Evolutionary conservation across 37 sponge, comb jelly and placozoan genomes (phyloP).

Genomic region (Dysidea cf. avara): DNA sequence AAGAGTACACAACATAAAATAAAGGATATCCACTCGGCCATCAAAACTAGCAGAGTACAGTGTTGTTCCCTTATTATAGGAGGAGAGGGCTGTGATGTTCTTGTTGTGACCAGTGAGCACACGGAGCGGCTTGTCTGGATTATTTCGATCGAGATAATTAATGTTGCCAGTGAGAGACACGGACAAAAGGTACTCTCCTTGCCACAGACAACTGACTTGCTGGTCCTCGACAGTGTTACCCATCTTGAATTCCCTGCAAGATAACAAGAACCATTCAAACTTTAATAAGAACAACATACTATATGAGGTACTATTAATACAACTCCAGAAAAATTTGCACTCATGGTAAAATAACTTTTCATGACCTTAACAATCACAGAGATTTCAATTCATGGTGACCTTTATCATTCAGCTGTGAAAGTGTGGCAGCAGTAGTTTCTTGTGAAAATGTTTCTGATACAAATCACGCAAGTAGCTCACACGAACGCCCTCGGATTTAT

Average conservation of each 20-base stretch:
- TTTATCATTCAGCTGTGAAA: no score
- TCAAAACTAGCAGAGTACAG: constrained; percentile 78
- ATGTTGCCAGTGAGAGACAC: constrained; percentile 91
- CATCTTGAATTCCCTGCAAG: constrained; percentile 83
- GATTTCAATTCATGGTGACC: no score
- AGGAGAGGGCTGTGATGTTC: constrained; percentile 65
- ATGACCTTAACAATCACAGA: no score
- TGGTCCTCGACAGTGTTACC: constrained; percentile 81
- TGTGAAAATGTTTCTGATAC: no score
- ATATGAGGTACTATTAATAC: no score
- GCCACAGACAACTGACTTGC: constrained; percentile 96
- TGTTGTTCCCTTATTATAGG: constrained; percentile 38
- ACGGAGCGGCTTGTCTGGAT: constrained; percentile 78
- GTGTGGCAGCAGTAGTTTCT: no score
- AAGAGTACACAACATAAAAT: background rate
- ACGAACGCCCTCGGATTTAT: no score
- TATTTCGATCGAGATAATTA: constrained; percentile 91
- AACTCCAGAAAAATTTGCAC: no score
- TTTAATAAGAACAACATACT: no score
- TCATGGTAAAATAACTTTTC: no score
- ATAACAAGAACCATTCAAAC: background rate
- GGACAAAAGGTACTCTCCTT: constrained; percentile 80
- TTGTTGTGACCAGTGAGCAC: constrained; percentile 90
- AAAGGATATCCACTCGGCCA: constrained; percentile 80
- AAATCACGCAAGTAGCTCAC: no score